phyloP scores from a whole-genome alignment of 1,140 invertebrate genomes.

The Drosophila burlai region DNA sequence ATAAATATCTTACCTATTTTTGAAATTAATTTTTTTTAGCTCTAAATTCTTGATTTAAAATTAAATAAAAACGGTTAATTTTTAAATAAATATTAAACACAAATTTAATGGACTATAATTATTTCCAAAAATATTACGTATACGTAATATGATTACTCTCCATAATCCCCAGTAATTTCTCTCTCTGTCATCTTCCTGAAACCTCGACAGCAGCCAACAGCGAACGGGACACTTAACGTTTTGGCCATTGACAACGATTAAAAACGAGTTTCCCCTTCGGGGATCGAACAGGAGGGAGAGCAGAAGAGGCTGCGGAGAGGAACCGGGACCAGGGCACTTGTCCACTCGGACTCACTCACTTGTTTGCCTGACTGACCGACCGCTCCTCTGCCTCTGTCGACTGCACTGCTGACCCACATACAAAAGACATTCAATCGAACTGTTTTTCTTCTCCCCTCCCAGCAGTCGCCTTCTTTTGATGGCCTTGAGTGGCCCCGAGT shows the following conservation, averaged over 20 bases:
- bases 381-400: slow-evolving; percentile 18
- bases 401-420: slow-evolving; percentile 79
- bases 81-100: too few relatives aligned
- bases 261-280: slow-evolving; percentile 69
- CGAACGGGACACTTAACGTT: slow-evolving; percentile 81
- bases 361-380: slow-evolving; percentile 20
- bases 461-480: slow-evolving; percentile 33
- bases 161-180: neutral
- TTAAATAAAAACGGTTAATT: too few relatives aligned
- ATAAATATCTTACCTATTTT: too few relatives aligned
- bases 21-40: too few relatives aligned
- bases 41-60: too few relatives aligned
- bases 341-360: slow-evolving; percentile 49
- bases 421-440: slow-evolving; percentile 76
- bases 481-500: slow-evolving; percentile 51
- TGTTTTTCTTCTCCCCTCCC: slow-evolving; percentile 36
- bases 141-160: neutral
- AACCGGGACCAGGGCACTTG: slow-evolving; percentile 69
- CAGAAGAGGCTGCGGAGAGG: neutral
- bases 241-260: slow-evolving; percentile 83
- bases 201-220: slow-evolving; percentile 39
- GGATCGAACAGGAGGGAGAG: neutral
- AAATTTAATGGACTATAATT: neutral
- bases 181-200: slow-evolving; percentile 36
- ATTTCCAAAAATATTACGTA: neutral